Percentiles rank a stretch among this genome's conserved stretches.
Evolutionary conservation across 2,888 invertebrate genomes (phyloP).

Genomic region (Trissolcus japonicus): DNA sequence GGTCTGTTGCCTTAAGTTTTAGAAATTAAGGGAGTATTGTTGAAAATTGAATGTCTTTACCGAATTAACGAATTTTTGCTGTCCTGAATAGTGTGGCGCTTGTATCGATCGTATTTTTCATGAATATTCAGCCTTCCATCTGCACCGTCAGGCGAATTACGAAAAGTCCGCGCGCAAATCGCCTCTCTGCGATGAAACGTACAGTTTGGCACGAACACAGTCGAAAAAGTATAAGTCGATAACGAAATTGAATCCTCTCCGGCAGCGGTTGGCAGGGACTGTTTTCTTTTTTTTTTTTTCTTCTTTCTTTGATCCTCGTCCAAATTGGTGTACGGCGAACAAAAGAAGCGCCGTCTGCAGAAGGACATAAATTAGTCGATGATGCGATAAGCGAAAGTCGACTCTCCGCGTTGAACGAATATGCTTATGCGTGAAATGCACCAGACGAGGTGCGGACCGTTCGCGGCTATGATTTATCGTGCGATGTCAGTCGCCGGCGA

Average conservation of each 20-base stretch:
- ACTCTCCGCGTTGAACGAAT: constrained; percentile 38
- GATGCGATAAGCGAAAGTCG: constrained; percentile 52
- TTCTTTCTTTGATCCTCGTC: no score
- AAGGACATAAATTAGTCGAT: constrained; percentile 44
- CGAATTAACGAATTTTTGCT: no score
- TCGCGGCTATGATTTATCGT: constrained; percentile 55
- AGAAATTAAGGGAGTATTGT: no score
- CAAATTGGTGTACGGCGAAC: not conserved
- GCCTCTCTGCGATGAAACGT: no score
- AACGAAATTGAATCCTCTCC: constrained; percentile 1
- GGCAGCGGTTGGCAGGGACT: no score
- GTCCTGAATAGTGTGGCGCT: no score
- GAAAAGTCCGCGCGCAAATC: no score
- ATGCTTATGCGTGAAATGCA: constrained; percentile 48
- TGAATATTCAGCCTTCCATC: constrained; percentile 50
- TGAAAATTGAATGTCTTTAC: no score
- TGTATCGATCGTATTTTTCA: constrained; percentile 34
- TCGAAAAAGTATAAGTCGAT: not conserved
- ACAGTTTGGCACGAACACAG: no score
- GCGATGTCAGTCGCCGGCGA: constrained; percentile 38
- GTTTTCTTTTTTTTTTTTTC: no score
- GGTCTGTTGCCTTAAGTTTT: no score
- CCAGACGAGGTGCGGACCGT: constrained; percentile 47
- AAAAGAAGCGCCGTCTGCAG: constrained; percentile 9
- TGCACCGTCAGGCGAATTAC: constrained; percentile 13